phyloP scores from a whole-genome alignment of 2,797 vertebrate species.

The Pipistrellus pipistrellus region DNA sequence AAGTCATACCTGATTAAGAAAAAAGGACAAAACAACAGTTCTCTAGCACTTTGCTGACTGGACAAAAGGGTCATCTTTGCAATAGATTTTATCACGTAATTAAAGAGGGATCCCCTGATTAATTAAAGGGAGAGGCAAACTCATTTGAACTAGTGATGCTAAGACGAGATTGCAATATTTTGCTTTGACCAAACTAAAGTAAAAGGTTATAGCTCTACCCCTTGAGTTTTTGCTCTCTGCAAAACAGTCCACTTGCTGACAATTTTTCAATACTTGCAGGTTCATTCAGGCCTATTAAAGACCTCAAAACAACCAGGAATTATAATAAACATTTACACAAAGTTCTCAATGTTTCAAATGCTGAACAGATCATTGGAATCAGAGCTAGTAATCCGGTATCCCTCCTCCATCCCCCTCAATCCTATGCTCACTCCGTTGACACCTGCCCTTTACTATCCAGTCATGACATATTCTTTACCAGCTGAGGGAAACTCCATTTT shows the following conservation, averaged over 20 bases:
- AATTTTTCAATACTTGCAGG: conserved; percentile 62
- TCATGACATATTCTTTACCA: background rate
- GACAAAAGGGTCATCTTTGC: conserved; percentile 67
- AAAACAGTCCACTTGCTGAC: background rate
- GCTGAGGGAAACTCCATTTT: background rate
- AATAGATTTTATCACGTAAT: conserved; percentile 75
- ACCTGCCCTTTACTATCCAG: background rate
- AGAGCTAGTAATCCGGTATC: background rate
- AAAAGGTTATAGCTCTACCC: background rate
- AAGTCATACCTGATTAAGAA: conserved; percentile 56
- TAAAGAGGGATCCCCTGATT: conserved; percentile 73
- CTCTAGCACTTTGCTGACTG: conserved; percentile 72
- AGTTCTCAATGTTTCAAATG: conserved; percentile 51
- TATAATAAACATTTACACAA: conserved; percentile 71
- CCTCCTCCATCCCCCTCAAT: background rate
- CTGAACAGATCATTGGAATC: conserved; percentile 58
- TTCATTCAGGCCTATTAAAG: conserved; percentile 71
- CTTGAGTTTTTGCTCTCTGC: conserved; percentile 2
- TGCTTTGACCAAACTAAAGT: conserved; percentile 72
- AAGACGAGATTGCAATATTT: conserved; percentile 68
- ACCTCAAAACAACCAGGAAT: conserved; percentile 51
- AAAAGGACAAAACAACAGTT: conserved; percentile 31
- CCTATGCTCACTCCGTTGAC: background rate
- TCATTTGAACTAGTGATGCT: background rate
- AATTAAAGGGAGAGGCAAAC: conserved; percentile 60